A percentile compares a stretch with the other conserved stretches of the same genome.
These are phyloP conservation scores for Sebastes trivittatus DNA, from an alignment of 2,797 vertebrate genomes.

Conservation along the genomic window DNA sequence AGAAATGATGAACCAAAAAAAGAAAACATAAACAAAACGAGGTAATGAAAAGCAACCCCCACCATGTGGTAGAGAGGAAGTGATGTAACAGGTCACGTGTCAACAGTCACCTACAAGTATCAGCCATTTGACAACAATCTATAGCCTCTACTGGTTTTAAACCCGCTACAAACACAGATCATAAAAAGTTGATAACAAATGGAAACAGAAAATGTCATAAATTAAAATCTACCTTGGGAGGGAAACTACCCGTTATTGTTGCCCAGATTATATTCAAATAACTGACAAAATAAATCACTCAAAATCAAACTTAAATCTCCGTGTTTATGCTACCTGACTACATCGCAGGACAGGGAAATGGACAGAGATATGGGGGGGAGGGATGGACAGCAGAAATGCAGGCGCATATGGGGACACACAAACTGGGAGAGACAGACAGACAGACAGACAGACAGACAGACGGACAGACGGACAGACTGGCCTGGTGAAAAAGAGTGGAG, in stretches of 20 bases:
- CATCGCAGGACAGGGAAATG: constrained; percentile 54
- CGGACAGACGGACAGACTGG: constrained; percentile 64
- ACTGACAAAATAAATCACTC: constrained; percentile 36
- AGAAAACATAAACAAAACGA: constrained; percentile 69
- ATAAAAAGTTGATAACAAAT: constrained; percentile 48
- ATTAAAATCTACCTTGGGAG: constrained; percentile 26
- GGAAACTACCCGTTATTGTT: constrained; percentile 24
- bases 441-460: constrained; percentile 39
- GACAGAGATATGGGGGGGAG: constrained; percentile 59
- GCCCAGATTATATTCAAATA: constrained; percentile 35
- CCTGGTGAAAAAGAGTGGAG: constrained; percentile 61
- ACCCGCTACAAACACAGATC: constrained; percentile 54
- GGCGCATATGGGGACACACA: constrained; percentile 60
- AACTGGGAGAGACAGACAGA: constrained; percentile 55
- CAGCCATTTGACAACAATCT: constrained; percentile 61
- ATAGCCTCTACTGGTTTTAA: constrained; percentile 45
- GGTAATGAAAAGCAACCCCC: constrained; percentile 79
- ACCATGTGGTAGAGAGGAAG: constrained; percentile 73
- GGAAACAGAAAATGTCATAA: constrained; percentile 45
- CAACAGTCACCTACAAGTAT: constrained; percentile 68
- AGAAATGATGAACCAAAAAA: constrained; percentile 80
- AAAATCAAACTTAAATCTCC: constrained; percentile 35
- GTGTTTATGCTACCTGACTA: constrained; percentile 46
- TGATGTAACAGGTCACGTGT: constrained; percentile 74
- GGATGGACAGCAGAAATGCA: constrained; percentile 55